Evolutionary conservation across 2,797 vertebrate genomes (phyloP), one percentile per base, ranked within the genome.

Genomic region (Propithecus deckenii): DNA sequence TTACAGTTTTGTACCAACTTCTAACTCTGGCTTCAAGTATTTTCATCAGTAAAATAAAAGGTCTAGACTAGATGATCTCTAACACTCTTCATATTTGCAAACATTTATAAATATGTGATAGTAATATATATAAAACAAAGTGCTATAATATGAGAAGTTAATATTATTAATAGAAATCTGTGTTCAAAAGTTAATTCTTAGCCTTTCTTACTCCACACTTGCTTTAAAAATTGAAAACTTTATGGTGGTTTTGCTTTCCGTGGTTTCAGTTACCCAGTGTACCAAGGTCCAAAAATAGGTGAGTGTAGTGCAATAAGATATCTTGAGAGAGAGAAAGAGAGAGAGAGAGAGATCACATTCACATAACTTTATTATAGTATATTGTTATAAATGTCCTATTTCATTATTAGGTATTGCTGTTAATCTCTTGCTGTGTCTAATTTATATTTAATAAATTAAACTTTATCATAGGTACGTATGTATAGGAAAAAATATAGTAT

Each of bases 171-270:
- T 25, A 91, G n/a, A 75, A 83, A 91, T 91, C 81, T 85, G 41
- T 87, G 38, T 94, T 97, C 59, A 74, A 94, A 97, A 91, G 57
- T 92, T 96, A 69, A 81, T 76, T 80, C 20, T 94, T 91, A 85
- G n/a, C 28, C 32, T 93, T 88, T 41, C n/a, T 76, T 87, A 87
- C 1, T 81, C 57, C 55, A 79, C 13, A 92, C 71, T 65, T 59
- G 6, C 32, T 88, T 94, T 57, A 59, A 86, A 95, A 85, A 79
- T 59, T 83, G n/a, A 91, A 61, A 41, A 79, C n/a, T 22, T 63
- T 63, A 38, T 22, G n/a, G 67, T 35, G 30, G 9, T 69, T 69
- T 38, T 38, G 22, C 35, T 38, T 23, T 69, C 35, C 5, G 4
- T 38, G 35, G 35, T 69, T 69, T 38, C 20, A 69, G 67, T 38